phyloP scores from a whole-genome alignment of 2,888 invertebrate species.

The Eristalinus aeneus region DNA sequence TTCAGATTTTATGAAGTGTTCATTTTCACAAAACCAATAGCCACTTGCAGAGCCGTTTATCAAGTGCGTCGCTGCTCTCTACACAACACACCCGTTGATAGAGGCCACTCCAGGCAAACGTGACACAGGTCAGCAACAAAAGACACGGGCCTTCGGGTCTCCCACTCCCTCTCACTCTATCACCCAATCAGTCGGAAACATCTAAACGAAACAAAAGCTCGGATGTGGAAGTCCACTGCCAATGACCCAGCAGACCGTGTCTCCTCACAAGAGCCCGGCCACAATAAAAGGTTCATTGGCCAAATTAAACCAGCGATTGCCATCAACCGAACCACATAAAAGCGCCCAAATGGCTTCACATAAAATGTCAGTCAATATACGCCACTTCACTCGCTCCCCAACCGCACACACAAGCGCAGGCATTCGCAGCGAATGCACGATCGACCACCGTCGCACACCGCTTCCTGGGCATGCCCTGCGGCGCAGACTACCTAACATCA shows the following conservation, averaged over 20 bases:
- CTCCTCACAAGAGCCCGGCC: background rate
- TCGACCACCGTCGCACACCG: background rate
- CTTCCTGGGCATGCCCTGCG: constrained; percentile 16
- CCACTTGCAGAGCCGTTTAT: background rate
- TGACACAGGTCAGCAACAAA: background rate
- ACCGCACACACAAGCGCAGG: constrained; percentile 8
- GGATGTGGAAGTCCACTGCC: constrained; percentile 13
- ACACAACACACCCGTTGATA: background rate
- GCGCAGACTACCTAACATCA: constrained; percentile 10
- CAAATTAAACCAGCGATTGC: constrained; percentile 34
- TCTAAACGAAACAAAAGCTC: background rate
- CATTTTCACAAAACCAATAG: background rate
- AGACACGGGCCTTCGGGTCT: background rate
- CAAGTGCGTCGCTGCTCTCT: background rate
- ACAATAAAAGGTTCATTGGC: constrained; percentile 22
- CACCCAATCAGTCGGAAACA: constrained; percentile 6
- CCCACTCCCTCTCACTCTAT: too few species aligned
- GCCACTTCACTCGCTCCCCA: background rate
- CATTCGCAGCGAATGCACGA: background rate
- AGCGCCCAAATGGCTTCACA: background rate
- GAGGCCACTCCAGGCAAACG: background rate
- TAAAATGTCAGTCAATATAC: constrained; percentile 23
- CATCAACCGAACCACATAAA: constrained; percentile 25
- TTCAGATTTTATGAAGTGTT: background rate
- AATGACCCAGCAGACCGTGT: constrained; percentile 22